Conservation (phyloP, 2,797 vertebrate genomes). For the Meda fulgida region DNA sequence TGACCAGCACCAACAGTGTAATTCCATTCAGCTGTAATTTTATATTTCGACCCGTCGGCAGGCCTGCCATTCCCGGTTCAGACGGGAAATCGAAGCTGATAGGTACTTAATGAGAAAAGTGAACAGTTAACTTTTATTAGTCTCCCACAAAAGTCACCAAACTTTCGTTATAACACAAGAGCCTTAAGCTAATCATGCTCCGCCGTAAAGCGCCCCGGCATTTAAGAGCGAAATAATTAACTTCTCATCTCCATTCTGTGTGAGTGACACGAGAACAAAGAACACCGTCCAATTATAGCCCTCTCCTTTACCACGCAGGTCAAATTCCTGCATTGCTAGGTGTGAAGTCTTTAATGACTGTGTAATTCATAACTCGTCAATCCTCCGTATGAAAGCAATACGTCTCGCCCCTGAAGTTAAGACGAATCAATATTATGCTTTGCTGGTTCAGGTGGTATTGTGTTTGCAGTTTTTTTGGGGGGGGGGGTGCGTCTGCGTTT, state of each 20-base stretch:
- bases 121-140: constrained; percentile 80
- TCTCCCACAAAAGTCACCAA: constrained; percentile 70
- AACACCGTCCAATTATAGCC: constrained; percentile 58
- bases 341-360: constrained; percentile 38
- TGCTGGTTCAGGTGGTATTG: background rate
- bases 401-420: background rate
- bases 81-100: constrained; percentile 82
- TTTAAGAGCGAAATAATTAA: constrained; percentile 68
- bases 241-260: constrained; percentile 65
- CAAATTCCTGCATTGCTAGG: constrained; percentile 20
- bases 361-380: constrained; percentile 22
- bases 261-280: constrained; percentile 64
- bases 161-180: constrained; percentile 73
- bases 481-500: background rate
- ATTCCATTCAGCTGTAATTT: constrained; percentile 83
- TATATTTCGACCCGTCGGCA: constrained; percentile 78
- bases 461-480: background rate
- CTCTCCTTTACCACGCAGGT: background rate
- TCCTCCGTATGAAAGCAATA: constrained; percentile 25
- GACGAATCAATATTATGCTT: constrained; percentile 26
- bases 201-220: constrained; percentile 64
- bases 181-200: constrained; percentile 73
- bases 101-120: constrained; percentile 82
- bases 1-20: constrained; percentile 73
- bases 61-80: constrained; percentile 73